Conservation (phyloP, 2,113 vertebrate genomes). For the Cettia cetti region DNA sequence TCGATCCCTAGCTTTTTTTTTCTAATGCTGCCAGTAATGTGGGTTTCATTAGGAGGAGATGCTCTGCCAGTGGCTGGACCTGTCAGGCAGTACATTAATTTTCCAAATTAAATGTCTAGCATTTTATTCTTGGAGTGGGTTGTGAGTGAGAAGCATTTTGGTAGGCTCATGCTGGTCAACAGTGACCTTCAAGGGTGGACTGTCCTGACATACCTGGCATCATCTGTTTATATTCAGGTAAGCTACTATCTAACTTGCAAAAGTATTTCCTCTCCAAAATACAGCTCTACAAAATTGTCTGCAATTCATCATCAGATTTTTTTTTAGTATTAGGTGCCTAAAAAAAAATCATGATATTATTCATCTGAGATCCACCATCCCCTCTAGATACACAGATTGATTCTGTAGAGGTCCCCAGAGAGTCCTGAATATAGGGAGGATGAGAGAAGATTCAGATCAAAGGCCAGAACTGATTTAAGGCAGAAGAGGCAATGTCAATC, state of each 20-base stretch:
- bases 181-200: neutral
- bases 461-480: neutral
- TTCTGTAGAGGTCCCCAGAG: neutral
- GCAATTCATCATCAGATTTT: neutral
- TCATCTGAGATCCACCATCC: neutral
- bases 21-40: neutral
- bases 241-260: neutral
- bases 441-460: neutral
- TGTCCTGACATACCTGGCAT: neutral
- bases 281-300: neutral
- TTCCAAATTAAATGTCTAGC: neutral
- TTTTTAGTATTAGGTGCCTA: neutral
- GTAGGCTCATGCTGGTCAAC: neutral
- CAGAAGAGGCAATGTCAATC: neutral
- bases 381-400: neutral
- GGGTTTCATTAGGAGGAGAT: neutral
- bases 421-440: neutral
- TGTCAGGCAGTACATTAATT: neutral
- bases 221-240: neutral
- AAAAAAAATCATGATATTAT: neutral
- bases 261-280: neutral
- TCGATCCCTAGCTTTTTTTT: neutral
- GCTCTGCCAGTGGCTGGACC: neutral
- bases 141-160: neutral
- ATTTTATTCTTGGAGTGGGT: neutral